These are phyloP conservation scores for Anthonomus grandis DNA, from an alignment of 1,140 invertebrate genomes.

Conservation along the genomic window DNA sequence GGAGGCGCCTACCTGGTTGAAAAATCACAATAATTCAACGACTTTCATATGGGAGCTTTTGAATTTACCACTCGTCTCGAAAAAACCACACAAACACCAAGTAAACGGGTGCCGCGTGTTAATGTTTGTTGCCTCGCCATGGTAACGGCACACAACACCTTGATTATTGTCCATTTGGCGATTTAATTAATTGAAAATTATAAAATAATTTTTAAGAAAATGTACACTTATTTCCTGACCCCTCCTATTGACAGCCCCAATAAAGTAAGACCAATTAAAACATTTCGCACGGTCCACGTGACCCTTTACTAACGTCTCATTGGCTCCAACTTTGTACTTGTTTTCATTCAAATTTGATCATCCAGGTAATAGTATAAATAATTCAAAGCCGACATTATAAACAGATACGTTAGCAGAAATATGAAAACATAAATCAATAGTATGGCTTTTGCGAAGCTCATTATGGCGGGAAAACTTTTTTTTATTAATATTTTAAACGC, in stretches of 20 bases:
- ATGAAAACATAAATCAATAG: conserved; percentile 3
- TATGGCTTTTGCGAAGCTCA: background rate
- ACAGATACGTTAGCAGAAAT: conserved; percentile 6
- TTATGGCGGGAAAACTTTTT: conserved; percentile 1
- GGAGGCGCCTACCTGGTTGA: conserved; percentile 1
- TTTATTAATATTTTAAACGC: too few species aligned
- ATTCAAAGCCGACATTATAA: conserved; percentile 1
- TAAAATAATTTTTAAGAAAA: background rate
- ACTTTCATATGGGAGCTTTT: conserved; percentile 11
- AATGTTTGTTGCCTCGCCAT: too few species aligned
- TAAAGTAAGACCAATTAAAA: background rate
- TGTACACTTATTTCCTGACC: too few species aligned
- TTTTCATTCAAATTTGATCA: background rate
- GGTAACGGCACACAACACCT: conserved; percentile 1
- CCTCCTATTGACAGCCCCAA: background rate
- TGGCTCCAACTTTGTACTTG: background rate
- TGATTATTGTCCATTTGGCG: background rate
- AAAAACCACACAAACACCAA: conserved; percentile 14
- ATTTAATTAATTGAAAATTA: background rate
- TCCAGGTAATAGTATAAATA: background rate
- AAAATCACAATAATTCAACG: conserved; percentile 23
- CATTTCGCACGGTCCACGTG: background rate
- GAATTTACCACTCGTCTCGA: conserved; percentile 15
- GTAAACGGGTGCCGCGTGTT: background rate
- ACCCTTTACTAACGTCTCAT: background rate